Evolutionary conservation across 1,140 invertebrate species (phyloP), one percentile per base, ranked within the genome.

Genomic region (Conus ventricosus): DNA sequence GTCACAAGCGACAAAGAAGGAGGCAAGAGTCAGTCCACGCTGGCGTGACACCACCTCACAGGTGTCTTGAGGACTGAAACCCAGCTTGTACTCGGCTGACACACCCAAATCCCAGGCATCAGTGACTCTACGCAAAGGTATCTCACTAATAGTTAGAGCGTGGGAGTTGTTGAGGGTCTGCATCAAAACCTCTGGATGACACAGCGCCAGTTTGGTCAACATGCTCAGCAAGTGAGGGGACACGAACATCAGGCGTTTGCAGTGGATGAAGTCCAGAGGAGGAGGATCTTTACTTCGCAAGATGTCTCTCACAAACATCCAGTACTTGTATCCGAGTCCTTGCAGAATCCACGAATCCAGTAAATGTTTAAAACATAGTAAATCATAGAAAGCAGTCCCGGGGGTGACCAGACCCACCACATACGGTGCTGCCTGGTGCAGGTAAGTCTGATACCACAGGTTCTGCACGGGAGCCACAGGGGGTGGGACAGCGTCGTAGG

Each of bases 331-430:
- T 23, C 67, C 67, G 7, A 76, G 6, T 27, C 55, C 84, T 39
- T 86, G 84, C 23, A 86, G 67, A 53, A 86, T 54, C 84, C 84
- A 86, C 4, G 67, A 54, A 1, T 86, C 84, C 51, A 86, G 53
- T 27, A 86, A 76, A 51, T 86, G 84, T 39, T 86, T 86, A 39
- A 86, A 86, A 51, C 84, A 86, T 67, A 86, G 39, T 39, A 86
- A 63, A 54, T 86, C 84, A 51, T 75, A 86, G 67, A 75, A 86
- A 3, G 76, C 55, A 76, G 25, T 23, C 10, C 84, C 84, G 20
- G 84, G 63, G n/a, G 63, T 25, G 67, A 86, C 71, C 6, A 76
- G 23, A 15, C 84, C 71, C 4, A 76, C 84, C 39, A 76, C 4
- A 53, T 86, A 75, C 4, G 84, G 84, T 54, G 25, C 63, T 17